Evolutionary conservation across 1,140 invertebrate genomes (phyloP).

Genomic region (Periplaneta americana): DNA sequence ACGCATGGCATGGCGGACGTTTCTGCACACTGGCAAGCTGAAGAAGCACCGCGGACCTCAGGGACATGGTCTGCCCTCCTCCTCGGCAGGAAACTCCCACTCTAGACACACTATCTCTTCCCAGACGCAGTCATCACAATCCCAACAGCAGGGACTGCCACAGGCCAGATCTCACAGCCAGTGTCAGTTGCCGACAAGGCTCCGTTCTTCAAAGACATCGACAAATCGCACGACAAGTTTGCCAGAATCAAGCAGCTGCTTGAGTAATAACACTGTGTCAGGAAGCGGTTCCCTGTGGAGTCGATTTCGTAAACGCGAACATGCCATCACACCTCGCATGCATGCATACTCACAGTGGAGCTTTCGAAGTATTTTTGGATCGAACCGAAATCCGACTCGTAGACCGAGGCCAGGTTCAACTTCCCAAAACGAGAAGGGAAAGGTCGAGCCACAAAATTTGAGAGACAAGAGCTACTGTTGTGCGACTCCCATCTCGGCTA

Average conservation of each 20-base stretch:
- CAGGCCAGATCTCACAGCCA: not conserved
- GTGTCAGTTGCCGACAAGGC: not conserved
- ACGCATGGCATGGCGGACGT: constrained; percentile 38
- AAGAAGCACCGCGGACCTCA: constrained; percentile 20
- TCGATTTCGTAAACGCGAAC: not conserved
- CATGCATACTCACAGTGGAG: not conserved
- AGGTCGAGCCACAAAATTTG: not conserved
- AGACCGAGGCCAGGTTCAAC: not conserved
- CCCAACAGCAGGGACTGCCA: not conserved
- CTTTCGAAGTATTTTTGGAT: not conserved
- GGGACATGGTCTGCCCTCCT: constrained; percentile 1
- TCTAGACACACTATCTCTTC: constrained; percentile 12
- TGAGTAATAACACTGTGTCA: not conserved
- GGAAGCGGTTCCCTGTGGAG: not conserved
- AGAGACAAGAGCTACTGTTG: not conserved
- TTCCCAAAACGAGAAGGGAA: not conserved
- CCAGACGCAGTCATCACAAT: not conserved
- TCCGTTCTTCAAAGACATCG: not conserved
- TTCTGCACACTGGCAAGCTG: constrained; percentile 37
- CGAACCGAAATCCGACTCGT: not conserved
- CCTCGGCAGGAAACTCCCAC: not conserved
- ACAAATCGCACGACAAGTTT: not conserved
- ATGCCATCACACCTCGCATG: not conserved
- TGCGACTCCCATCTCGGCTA: not conserved
- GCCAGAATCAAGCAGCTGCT: not conserved